Base-by-base conservation (phyloP, 1,140 invertebrate genomes). In the Drosophila insularis region DNA sequence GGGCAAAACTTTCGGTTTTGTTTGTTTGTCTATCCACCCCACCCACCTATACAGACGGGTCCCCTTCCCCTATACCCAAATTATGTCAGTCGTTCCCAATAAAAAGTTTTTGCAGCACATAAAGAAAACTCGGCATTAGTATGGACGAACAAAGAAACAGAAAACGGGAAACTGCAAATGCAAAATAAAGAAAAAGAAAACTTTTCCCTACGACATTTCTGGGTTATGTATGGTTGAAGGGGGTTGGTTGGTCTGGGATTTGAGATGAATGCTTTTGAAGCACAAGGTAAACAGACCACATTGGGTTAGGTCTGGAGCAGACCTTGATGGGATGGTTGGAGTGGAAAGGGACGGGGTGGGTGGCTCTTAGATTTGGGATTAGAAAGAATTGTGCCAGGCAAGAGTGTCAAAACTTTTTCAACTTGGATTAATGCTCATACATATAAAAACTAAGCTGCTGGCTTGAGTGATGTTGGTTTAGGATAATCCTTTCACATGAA, bases 151-250 rank as follows among this genome's bases (percentile, higher is more conserved):
- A 23, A 32, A 54, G 53, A 61, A 35, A 53, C 21, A 31, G 21
- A 40, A 65, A 55, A 13, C 7, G 5, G 19, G 54, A 10, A 65
- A 55, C 17, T 71, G 64, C 63, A 67, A 67, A 31, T 63, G 32
- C 19, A 46, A 54, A 68, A 56, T n/a, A 59, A 11, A 40, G 35
- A 40, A 7, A 8, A 10, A 60, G 17, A 43, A 70, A 69, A 61
- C 17, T 21, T 50, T 53, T 50, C 62, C 55, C 17, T 37, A 27
- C 19, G 67, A 70, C 68, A 74, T 61, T 61, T 65, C 62, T 74
- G 53, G 71, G 71, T 70, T 74, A 64, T 54, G 37, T 43, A 37
- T 67, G 37, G n/a, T 11, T 56, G 69, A 11, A 19, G 17, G 37
- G 11, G 37, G 14, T 54, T 58, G 65, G 6, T 17, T 56, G 43